A percentile compares a stretch with the other conserved stretches of the same genome.
Evolutionary conservation across 2,113 vertebrate species (phyloP).

Genomic region (Lepisosteus osseus): DNA sequence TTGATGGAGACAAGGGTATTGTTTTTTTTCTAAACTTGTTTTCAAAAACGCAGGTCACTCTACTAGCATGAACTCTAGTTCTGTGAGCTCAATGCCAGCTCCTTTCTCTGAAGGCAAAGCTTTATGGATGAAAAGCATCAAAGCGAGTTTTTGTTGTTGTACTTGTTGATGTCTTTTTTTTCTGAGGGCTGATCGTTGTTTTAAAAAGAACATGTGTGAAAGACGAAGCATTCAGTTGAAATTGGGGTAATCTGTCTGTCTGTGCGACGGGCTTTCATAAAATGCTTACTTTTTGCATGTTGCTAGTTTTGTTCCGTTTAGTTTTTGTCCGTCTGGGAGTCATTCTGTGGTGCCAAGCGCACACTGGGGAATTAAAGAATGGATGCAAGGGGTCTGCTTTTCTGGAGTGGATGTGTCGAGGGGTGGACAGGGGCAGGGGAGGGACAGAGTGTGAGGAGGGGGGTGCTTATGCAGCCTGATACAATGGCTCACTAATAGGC

Average conservation of each 20-base stretch:
- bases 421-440: neutral
- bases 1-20: too few species aligned
- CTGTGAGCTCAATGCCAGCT: too few species aligned
- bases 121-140: too few species aligned
- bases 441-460: neutral
- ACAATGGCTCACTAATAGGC: slow-evolving; percentile 15
- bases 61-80: too few species aligned
- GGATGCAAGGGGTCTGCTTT: neutral
- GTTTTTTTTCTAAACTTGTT: too few species aligned
- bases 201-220: too few species aligned
- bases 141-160: too few species aligned
- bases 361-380: slow-evolving; percentile 1
- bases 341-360: neutral
- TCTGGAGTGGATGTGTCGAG: neutral
- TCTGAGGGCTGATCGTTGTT: too few species aligned
- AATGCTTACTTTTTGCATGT: neutral
- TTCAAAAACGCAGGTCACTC: too few species aligned
- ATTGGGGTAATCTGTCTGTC: neutral
- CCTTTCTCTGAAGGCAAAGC: too few species aligned
- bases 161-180: too few species aligned
- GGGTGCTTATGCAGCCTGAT: neutral
- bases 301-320: neutral
- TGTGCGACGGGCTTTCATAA: neutral
- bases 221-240: too few species aligned
- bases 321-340: slow-evolving; percentile 6